Evolutionary conservation across 1,140 invertebrate species (phyloP).

Genomic region (Lasaia peninsularis): DNA sequence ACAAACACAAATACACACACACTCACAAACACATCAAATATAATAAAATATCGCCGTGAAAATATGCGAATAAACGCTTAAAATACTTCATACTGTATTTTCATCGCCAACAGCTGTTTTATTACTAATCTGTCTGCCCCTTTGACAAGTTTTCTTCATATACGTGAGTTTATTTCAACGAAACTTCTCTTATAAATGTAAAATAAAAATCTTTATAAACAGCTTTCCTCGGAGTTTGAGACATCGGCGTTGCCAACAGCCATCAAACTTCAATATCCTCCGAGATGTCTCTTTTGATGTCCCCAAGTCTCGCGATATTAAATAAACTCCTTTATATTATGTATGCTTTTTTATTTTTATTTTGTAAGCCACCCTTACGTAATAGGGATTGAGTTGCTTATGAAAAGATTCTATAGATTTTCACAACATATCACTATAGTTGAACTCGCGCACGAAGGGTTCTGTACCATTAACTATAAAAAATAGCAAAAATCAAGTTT

Average conservation of each 20-base stretch:
- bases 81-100: no score
- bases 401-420: no score
- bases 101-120: not conserved
- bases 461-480: no score
- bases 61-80: no score
- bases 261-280: slow-evolving; percentile 47
- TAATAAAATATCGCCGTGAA: no score
- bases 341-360: slow-evolving; percentile 38
- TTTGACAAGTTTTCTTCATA: not conserved
- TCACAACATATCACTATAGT: no score
- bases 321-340: slow-evolving; percentile 42
- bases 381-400: slow-evolving; percentile 17
- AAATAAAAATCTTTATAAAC: slow-evolving; percentile 36
- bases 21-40: no score
- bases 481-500: no score
- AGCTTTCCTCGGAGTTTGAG: slow-evolving; percentile 18
- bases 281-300: slow-evolving; percentile 45
- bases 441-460: no score
- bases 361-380: slow-evolving; percentile 24
- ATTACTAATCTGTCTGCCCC: not conserved
- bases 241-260: slow-evolving; percentile 25
- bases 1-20: no score
- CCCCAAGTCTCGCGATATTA: slow-evolving; percentile 38
- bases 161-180: not conserved
- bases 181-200: slow-evolving; percentile 22